Percentiles rank a stretch among this genome's conserved stretches.
Conservation (phyloP, 2,113 vertebrate species). For the Addax nasomaculatus region DNA sequence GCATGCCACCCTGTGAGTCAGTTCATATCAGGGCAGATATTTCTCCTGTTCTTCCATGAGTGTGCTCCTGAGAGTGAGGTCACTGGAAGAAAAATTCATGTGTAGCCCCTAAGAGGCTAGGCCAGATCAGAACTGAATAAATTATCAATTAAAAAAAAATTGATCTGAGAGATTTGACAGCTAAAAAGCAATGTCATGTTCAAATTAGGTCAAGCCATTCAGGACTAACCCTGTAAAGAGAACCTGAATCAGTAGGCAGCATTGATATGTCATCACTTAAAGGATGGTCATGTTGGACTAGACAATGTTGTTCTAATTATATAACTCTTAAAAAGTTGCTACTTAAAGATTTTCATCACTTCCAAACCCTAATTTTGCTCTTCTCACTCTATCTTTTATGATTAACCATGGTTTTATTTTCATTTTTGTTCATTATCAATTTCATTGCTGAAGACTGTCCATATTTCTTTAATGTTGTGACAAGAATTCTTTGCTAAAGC, state of each 20-base stretch:
- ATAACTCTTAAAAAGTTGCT: neutral
- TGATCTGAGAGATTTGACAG: neutral
- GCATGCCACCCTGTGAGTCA: neutral
- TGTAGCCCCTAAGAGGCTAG: neutral
- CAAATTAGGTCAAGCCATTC: neutral
- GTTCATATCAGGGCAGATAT: neutral
- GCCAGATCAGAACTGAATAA: neutral
- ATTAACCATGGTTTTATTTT: slow-evolving; percentile 58
- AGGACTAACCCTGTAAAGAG: neutral
- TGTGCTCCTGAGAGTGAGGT: neutral
- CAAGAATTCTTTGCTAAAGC: slow-evolving; percentile 67
- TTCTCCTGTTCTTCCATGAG: neutral
- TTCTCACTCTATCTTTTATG: slow-evolving; percentile 34
- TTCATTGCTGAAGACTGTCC: slow-evolving; percentile 59
- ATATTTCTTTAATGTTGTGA: slow-evolving; percentile 75
- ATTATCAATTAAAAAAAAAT: neutral
- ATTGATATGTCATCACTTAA: neutral
- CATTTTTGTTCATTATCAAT: slow-evolving; percentile 66
- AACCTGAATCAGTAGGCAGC: neutral
- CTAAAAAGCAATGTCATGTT: neutral
- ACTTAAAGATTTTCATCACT: neutral
- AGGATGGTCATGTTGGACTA: neutral
- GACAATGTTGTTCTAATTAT: neutral
- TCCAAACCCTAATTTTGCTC: neutral
- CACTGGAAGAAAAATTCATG: neutral